Evolutionary conservation across 2,888 invertebrate genomes (phyloP).

Genomic region (Ophion obscuratus): DNA sequence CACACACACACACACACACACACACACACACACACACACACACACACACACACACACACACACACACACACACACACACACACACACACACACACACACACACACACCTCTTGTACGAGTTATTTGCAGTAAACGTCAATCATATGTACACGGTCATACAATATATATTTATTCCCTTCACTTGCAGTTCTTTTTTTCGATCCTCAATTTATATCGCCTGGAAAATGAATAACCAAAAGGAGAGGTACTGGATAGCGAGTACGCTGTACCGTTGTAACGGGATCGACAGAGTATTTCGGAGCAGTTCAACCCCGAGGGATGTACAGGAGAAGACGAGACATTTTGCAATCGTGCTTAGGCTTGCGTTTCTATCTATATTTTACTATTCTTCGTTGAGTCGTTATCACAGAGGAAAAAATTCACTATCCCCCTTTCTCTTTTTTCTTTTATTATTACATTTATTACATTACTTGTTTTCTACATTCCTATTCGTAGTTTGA

Average conservation of each 20-base stretch:
- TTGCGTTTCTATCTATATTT: conserved; percentile 70
- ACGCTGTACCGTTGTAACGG: conserved; percentile 7
- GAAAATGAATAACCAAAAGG: conserved; percentile 10
- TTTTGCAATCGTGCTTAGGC: conserved; percentile 73
- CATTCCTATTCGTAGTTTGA: background rate
- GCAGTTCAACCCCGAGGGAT: background rate
- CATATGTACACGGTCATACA: too few relatives aligned
- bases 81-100: too few relatives aligned
- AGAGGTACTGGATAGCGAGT: background rate
- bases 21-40: too few relatives aligned
- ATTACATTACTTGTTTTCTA: too few relatives aligned
- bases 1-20: too few relatives aligned
- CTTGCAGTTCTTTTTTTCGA: conserved; percentile 18
- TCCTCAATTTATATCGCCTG: conserved; percentile 38
- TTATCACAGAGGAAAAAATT: conserved; percentile 48
- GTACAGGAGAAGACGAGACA: conserved; percentile 68
- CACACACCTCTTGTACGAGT: too few relatives aligned
- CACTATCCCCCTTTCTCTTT: background rate
- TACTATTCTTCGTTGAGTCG: conserved; percentile 52
- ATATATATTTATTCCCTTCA: too few relatives aligned
- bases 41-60: too few relatives aligned
- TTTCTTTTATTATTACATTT: too few relatives aligned
- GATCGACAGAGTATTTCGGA: conserved; percentile 7
- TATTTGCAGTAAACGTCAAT: too few relatives aligned
- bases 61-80: too few relatives aligned